Base-by-base conservation (phyloP, 2,888 invertebrate species). In the Sminthurinus aureus region DNA sequence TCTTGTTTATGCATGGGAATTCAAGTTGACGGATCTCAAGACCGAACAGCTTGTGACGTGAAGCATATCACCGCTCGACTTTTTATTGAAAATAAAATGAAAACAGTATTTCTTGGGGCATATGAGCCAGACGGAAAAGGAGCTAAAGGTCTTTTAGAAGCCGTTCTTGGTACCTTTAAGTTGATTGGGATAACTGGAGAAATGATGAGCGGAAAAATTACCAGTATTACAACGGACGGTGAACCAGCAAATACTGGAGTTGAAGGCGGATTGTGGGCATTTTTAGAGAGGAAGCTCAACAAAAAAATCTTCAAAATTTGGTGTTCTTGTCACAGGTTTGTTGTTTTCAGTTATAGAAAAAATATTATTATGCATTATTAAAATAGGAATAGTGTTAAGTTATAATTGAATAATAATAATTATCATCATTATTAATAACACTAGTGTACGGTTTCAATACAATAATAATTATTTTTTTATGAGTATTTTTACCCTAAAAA, bases 241-340 rank as follows among this genome's bases (percentile, higher is more conserved):
- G 77, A 77, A 64, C n/a, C 52, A 9, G 38, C 24, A 12, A 73
- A 73, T 26, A 24, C 73, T 73, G 13, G 13, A 73, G 13, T 8
- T 13, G 15, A 12, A 26, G 13, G 24, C 1, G 77, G 77, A 58
- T 18, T 77, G 8, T 75, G 75, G 75, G 20, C 38, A 0, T 13
- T 24, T 0, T 75, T 75, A n/a, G n/a, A 6, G 0, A 18, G 22
- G 1, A 1, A 24, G 0, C 26, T 77, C 4, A 26, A 22, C 0
- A 77, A 64, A 77, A 22, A 58, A 9, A 22, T 77, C 0, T 58
- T 77, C 11, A 77, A 50, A 22, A 77, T 77, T 22, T 77, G 77
- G 77, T 77, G 77, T 64, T 64, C 64, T 6, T 77, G 64, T 24
- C 77, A 77, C 77, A 58, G 77, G 77, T 77, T 73, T 6, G 11